Conservation (phyloP, 1,140 invertebrate species). For the Drosophila obscura region DNA sequence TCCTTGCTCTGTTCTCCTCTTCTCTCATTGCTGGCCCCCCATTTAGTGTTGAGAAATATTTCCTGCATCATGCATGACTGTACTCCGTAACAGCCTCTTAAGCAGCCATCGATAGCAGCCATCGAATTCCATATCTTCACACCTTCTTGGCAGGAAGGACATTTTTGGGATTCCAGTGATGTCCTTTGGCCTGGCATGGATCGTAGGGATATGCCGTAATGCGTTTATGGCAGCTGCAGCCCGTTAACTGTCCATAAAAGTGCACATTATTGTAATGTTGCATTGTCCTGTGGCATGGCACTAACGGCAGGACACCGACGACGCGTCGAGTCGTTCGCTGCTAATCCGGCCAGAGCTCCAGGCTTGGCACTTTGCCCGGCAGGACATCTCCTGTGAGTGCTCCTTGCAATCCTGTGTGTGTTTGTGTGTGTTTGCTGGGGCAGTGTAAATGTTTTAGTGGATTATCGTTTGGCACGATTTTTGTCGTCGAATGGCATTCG, state of each 20-base stretch:
- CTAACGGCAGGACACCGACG: constrained; percentile 57
- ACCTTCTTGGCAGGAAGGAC: neutral
- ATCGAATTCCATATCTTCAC: constrained; percentile 28
- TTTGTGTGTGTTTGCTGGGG: constrained; percentile 1
- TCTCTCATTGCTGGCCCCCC: neutral
- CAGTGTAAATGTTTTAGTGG: constrained; percentile 66
- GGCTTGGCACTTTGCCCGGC: constrained; percentile 33
- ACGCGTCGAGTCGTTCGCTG: neutral
- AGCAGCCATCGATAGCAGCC: neutral
- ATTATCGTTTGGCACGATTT: constrained; percentile 78
- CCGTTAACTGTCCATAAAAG: constrained; percentile 78
- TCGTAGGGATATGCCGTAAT: constrained; percentile 38
- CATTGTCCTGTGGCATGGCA: constrained; percentile 66
- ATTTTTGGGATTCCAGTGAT: constrained; percentile 26
- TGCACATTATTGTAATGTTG: constrained; percentile 82
- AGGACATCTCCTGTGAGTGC: constrained; percentile 41
- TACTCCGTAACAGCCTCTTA: constrained; percentile 12
- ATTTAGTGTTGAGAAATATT: neutral
- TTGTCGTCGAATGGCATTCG: constrained; percentile 77
- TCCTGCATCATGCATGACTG: neutral
- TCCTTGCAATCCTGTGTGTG: constrained; percentile 3
- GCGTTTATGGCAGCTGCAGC: constrained; percentile 77
- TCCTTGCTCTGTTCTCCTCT: too few relatives aligned
- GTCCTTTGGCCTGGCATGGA: constrained; percentile 3
- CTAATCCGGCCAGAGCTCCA: constrained; percentile 18